Evolutionary conservation across 2,797 vertebrate species (phyloP).

Genomic region (Agapornis canus): DNA sequence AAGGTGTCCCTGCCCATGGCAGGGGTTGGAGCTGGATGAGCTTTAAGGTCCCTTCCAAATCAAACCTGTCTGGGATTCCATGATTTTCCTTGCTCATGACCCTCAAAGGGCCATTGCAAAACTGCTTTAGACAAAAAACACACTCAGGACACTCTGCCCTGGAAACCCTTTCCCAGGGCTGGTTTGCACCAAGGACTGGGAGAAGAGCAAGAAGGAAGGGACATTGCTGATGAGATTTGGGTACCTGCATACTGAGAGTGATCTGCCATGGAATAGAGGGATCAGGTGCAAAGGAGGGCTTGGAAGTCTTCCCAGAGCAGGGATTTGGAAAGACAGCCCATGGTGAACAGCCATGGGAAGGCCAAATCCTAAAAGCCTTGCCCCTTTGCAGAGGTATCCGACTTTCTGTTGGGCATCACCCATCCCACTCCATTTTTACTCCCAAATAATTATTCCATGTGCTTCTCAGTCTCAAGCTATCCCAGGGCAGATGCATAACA

Average conservation of each 20-base stretch:
- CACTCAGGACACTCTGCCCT: neutral
- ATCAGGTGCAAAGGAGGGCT: fast-evolving
- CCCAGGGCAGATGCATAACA: neutral
- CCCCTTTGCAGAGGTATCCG: neutral
- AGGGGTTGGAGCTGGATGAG: neutral
- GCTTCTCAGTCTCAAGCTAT: neutral
- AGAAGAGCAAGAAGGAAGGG: neutral
- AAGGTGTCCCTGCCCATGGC: neutral
- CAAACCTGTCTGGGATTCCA: neutral
- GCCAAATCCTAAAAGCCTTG: fast-evolving
- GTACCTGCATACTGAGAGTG: neutral
- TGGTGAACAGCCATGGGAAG: fast-evolving
- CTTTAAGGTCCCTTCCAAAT: neutral
- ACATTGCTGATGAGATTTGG: neutral
- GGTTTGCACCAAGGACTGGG: neutral
- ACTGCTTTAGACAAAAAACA: neutral
- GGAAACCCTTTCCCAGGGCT: fast-evolving
- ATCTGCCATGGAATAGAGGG: fast-evolving
- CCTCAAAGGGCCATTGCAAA: neutral
- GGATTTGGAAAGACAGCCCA: neutral
- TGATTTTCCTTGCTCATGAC: fast-evolving
- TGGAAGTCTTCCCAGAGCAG: neutral
- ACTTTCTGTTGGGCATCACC: fast-evolving
- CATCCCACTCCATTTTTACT: neutral
- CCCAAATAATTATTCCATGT: fast-evolving